Percentiles rank a stretch among this genome's conserved stretches.
Conservation (phyloP, 2,888 invertebrate species). For the Fissipunctia ypsillon region DNA sequence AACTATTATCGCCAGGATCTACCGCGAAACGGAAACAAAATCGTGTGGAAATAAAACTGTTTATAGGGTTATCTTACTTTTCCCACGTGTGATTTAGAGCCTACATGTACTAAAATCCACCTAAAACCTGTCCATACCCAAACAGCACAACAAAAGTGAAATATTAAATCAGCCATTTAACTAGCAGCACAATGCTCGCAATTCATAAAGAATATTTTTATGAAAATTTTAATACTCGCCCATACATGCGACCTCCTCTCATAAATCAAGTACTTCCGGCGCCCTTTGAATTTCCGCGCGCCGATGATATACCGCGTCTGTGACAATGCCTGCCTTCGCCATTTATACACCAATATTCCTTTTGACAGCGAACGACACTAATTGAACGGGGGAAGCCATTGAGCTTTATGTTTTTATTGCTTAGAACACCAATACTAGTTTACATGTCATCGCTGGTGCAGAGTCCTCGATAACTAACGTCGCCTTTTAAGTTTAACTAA, state of each 20-base stretch:
- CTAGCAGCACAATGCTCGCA: slow-evolving; percentile 61
- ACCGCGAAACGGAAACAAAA: neutral
- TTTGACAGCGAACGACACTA: slow-evolving; percentile 81
- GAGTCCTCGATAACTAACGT: neutral
- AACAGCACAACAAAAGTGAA: slow-evolving; percentile 49
- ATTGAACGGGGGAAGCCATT: slow-evolving; percentile 75
- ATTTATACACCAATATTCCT: slow-evolving; percentile 84
- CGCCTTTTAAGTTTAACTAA: neutral
- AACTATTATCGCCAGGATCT: neutral
- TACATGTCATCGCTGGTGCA: slow-evolving; percentile 3
- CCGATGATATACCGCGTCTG: slow-evolving; percentile 85
- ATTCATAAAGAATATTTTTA: slow-evolving; percentile 86
- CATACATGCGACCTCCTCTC: slow-evolving; percentile 83
- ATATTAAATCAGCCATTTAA: slow-evolving; percentile 62
- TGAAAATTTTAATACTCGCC: slow-evolving; percentile 86
- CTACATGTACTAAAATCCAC: slow-evolving; percentile 2
- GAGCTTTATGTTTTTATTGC: slow-evolving; percentile 52
- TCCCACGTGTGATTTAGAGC: slow-evolving; percentile 17
- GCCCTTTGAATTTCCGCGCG: slow-evolving; percentile 86
- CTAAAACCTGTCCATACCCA: slow-evolving; percentile 41
- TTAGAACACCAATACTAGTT: slow-evolving; percentile 39
- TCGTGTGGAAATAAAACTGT: too few species aligned
- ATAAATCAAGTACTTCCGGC: slow-evolving; percentile 88
- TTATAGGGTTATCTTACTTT: neutral
- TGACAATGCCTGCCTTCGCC: slow-evolving; percentile 85